These are phyloP conservation scores for Platycercus adscitus DNA, from an alignment of 2,113 vertebrate genomes.

Conservation along the genomic window DNA sequence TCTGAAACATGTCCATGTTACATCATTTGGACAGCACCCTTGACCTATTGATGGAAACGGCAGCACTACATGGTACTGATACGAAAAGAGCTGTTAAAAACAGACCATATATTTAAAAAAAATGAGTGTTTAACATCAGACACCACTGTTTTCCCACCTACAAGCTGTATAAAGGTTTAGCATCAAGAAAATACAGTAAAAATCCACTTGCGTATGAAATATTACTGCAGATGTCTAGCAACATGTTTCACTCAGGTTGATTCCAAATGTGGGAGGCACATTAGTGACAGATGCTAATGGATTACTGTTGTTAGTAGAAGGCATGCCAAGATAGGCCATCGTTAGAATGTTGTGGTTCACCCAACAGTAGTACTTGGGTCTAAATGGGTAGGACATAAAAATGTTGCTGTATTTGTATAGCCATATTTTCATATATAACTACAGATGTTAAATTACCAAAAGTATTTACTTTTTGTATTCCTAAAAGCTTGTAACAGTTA, in stretches of 20 bases:
- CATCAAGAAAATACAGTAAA: not conserved
- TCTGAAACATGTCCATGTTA: fast-evolving
- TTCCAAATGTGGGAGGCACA: not conserved
- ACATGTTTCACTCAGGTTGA: not conserved
- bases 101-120: not conserved
- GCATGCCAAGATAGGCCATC: not conserved
- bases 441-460: not conserved
- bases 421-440: not conserved
- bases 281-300: not conserved
- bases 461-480: not conserved
- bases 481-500: not conserved
- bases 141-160: not conserved
- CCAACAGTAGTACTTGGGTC: not conserved
- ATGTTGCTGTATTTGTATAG: not conserved
- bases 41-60: not conserved
- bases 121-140: not conserved
- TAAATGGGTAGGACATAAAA: not conserved
- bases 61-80: not conserved
- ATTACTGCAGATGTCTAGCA: not conserved
- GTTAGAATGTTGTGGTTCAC: not conserved
- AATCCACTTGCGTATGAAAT: not conserved
- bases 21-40: fast-evolving
- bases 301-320: not conserved
- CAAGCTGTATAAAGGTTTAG: not conserved
- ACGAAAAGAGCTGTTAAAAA: not conserved